Evolutionary conservation across 2,888 invertebrate genomes (phyloP), one percentile per base, ranked within the genome.

Genomic region (Muschampia plurimacula): DNA sequence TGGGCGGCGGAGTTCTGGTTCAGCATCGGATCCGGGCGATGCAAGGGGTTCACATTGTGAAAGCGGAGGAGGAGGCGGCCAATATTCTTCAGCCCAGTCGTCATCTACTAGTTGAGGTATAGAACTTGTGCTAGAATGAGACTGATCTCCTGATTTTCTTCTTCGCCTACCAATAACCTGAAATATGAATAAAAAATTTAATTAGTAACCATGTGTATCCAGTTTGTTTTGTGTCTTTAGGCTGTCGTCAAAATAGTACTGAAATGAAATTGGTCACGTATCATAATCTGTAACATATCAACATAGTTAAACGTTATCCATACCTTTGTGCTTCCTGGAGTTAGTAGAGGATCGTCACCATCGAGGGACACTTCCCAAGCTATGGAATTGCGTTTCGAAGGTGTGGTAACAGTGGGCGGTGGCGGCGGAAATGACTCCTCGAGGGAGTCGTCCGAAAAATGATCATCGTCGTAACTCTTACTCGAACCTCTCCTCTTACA

Each of bases 321-420:
- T 84, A 96, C 96, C 90, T 96, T 96, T 76, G 96, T 96, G 83
- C 96, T 96, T 68, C 96, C 97, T 62, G 97, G 97, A 63, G 96
- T 96, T 75, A 96, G 95, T 60, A 96, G 93, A 73, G 96, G 96
- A 86, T 96, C 96, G 83, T 95, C 95, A 86, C 96, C 96, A 85
- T 96, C 96, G 81, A 98, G 95, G 76, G 97, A 96, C 77, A 98
- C 97, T 95, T 98, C 97, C 97, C 98, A 97, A 76, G 97, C 97
- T 80, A 97, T 97, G 85, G 97, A 97, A 85, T 96, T 96, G 82
- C 97, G 95, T 92, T 97, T 97, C 84, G 96, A 96, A 80, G 95
- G 95, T 77, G 95, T 95, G 74, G 89, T 88, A 79, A 87, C 89
- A 73, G 93, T 89, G 52, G 95, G 95, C 79, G 95, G 95, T 76